Evolutionary conservation across 2,797 vertebrate species (phyloP).

Genomic region (Lepus townsendii): DNA sequence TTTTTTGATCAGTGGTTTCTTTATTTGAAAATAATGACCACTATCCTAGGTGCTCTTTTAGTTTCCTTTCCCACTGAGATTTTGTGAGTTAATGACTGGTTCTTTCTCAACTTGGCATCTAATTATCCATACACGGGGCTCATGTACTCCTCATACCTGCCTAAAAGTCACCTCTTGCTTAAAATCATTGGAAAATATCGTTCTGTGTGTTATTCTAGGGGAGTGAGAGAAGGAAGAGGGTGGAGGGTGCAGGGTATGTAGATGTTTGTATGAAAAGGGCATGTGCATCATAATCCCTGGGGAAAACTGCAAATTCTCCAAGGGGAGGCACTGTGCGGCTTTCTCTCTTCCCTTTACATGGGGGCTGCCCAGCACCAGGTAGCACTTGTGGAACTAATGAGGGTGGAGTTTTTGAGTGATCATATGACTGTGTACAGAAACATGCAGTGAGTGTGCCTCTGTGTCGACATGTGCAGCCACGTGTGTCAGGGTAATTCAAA

Average conservation of each 20-base stretch:
- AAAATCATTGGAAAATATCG: background rate
- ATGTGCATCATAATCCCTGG: background rate
- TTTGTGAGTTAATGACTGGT: background rate
- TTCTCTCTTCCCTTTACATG: background rate
- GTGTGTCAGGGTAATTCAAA: background rate
- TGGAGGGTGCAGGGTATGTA: no score
- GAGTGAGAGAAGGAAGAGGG: background rate
- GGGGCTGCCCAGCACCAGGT: background rate
- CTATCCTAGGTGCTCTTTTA: background rate
- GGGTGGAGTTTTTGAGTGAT: background rate
- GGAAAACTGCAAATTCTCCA: background rate
- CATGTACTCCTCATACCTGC: no score
- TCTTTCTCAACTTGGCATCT: background rate
- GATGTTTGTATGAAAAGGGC: background rate
- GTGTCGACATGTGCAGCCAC: background rate
- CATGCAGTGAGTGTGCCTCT: background rate
- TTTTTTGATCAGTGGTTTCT: background rate
- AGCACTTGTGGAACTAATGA: background rate
- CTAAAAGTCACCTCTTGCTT: background rate
- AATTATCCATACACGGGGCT: background rate
- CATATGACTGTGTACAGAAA: background rate
- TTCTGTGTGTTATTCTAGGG: background rate
- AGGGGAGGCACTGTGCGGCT: background rate
- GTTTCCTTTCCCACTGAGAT: background rate
- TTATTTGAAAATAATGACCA: background rate